Percentiles rank a stretch among this genome's conserved stretches.
Conservation (phyloP, 2,888 invertebrate genomes). For the Serripes groenlandicus region DNA sequence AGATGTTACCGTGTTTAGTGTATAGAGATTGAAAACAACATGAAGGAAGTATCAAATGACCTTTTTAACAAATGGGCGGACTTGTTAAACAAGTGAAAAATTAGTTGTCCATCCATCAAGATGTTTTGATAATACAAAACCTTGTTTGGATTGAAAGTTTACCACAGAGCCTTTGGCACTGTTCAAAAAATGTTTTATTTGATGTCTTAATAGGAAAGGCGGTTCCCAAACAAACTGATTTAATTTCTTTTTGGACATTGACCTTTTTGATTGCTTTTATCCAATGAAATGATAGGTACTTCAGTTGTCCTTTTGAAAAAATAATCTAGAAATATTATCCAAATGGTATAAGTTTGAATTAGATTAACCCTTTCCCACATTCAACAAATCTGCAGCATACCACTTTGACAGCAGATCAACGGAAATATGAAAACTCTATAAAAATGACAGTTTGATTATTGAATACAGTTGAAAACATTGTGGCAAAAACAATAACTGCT, state of each 20-base stretch:
- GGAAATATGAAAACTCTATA: too few relatives aligned
- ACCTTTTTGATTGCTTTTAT: too few relatives aligned
- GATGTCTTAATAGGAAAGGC: conserved; percentile 15
- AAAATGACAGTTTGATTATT: not conserved
- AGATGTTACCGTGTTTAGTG: not conserved
- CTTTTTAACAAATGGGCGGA: conserved; percentile 24
- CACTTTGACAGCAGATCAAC: not conserved
- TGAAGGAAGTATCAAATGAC: conserved; percentile 14
- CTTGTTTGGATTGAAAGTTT: conserved; percentile 5
- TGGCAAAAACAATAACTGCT: not conserved
- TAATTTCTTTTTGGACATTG: too few relatives aligned
- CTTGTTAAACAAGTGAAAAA: conserved; percentile 28
- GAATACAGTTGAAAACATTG: not conserved
- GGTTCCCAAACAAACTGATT: too few relatives aligned
- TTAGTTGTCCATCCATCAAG: conserved; percentile 19
- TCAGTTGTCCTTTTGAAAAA: not conserved
- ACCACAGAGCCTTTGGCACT: not conserved
- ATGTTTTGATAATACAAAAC: conserved; percentile 8
- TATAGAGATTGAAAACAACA: not conserved
- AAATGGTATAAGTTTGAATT: not conserved
- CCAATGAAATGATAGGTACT: not conserved
- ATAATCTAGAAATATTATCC: not conserved
- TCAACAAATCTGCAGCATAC: not conserved
- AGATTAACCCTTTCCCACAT: not conserved
- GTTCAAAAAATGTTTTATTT: not conserved